Conservation (phyloP, 2,888 invertebrate species). For the Xestia sexstrigata region DNA sequence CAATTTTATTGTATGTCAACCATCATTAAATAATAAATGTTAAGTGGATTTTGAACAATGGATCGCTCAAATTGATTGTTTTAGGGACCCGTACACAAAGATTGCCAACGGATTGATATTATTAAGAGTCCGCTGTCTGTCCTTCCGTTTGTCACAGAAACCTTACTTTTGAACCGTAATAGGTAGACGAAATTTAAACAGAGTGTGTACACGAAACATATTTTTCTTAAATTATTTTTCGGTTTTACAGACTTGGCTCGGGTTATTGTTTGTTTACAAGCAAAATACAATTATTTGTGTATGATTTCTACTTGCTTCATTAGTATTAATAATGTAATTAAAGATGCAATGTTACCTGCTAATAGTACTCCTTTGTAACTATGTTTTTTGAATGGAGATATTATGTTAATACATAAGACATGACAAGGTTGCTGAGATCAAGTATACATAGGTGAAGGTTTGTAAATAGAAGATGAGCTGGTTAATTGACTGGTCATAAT, state of each 20-base stretch:
- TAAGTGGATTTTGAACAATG: constrained; percentile 16
- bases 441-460: constrained; percentile 13
- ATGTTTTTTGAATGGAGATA: not conserved
- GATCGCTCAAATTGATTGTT: constrained; percentile 12
- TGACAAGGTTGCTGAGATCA: constrained; percentile 32
- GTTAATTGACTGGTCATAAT: not conserved
- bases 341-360: not conserved
- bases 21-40: constrained; percentile 25
- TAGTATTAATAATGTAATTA: not conserved
- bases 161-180: not conserved
- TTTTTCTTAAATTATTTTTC: not conserved
- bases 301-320: not conserved
- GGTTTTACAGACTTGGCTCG: not conserved
- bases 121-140: not conserved
- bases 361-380: not conserved
- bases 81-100: not conserved
- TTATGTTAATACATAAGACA: constrained; percentile 16
- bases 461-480: not conserved
- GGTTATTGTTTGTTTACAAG: not conserved
- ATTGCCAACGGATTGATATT: no score
- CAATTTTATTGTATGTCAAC: constrained; percentile 25
- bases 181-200: not conserved
- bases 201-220: not conserved
- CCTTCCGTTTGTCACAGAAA: not conserved
- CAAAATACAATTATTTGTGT: not conserved